Conservation (phyloP, 2,888 invertebrate species). For the Cephus spinipes region DNA sequence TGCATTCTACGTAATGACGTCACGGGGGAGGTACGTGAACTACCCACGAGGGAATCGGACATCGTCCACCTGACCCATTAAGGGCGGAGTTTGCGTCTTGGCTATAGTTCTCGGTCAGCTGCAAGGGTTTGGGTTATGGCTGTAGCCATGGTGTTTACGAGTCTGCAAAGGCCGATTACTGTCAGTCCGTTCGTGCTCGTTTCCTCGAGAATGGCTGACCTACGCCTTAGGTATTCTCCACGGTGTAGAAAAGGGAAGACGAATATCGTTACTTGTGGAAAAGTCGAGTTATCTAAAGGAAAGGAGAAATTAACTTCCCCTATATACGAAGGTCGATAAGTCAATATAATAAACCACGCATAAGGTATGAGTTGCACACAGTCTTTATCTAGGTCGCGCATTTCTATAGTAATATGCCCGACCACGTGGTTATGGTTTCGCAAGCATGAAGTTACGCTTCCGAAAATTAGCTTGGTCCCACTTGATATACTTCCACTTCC, state of each 20-base stretch:
- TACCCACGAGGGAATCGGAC: conserved; percentile 45
- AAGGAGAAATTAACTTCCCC: neutral
- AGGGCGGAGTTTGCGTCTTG: conserved; percentile 40
- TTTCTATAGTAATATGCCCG: neutral
- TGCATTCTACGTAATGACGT: conserved; percentile 33
- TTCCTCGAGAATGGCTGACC: conserved; percentile 25
- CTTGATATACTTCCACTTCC: conserved; percentile 8
- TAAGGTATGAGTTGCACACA: neutral
- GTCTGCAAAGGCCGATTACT: conserved; percentile 59
- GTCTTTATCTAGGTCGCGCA: neutral
- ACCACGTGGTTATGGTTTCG: neutral
- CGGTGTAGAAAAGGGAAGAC: neutral
- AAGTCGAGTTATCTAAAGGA: neutral
- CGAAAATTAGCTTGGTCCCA: conserved; percentile 15
- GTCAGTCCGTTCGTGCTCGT: conserved; percentile 27
- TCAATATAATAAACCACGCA: neutral
- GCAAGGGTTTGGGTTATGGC: conserved; percentile 48
- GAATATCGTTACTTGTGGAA: conserved; percentile 6
- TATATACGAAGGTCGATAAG: neutral
- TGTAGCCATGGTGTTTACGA: conserved; percentile 55
- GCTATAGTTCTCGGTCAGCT: conserved; percentile 48
- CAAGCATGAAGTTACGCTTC: neutral
- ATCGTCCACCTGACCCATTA: conserved; percentile 53
- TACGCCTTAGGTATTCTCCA: conserved; percentile 11
- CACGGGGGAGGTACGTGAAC: conserved; percentile 34